Evolutionary conservation across 1,140 invertebrate species (phyloP), one percentile per base, ranked within the genome.

Genomic region (Hycleus cichorii): DNA sequence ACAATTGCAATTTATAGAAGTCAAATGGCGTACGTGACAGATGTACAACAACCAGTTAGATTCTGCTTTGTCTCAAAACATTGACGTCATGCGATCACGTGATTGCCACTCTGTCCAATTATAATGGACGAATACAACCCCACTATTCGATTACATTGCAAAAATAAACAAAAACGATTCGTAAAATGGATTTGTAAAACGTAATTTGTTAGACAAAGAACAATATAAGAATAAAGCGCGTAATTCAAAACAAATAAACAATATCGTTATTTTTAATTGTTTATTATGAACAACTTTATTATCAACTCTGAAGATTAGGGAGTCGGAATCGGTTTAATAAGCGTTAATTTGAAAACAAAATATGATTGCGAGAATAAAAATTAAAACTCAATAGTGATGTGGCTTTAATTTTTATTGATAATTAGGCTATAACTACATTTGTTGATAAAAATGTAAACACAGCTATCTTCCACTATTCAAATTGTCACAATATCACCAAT

Each of bases 1-100:
- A 38, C 47, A 57, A 39, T 39, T 48, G 48, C 26, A 24, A 18
- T 10, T n/a, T 38, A 18, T 38, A 57, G 5, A 9, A 43, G 45
- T 44, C 45, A 40, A 43, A 38, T 43, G 49, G 57, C 57, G 57
- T 62, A 62, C 60, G 60, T 62, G 60, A 62, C 52, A 54, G 48
- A 58, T 56, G 50, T n/a, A 40, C 53, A 56, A 55, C 59, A 56
- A 52, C 53, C 54, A 60, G 53, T 60, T 47, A 57, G 59, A 56
- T 47, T 60, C 48, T 51, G 49, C 51, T 60, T 60, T 47, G 57
- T 43, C 45, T 45, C 24, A 40, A 46, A 25, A 42, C 44, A 55
- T 46, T 55, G 52, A 55, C 52, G 52, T 55, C 45, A 55, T 32
- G 10, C 3, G 44, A 40, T 55, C 45, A 53, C 42, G 18, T 53